phyloP scores from a whole-genome alignment of 2,113 vertebrate genomes.

The Microtus oregoni region DNA sequence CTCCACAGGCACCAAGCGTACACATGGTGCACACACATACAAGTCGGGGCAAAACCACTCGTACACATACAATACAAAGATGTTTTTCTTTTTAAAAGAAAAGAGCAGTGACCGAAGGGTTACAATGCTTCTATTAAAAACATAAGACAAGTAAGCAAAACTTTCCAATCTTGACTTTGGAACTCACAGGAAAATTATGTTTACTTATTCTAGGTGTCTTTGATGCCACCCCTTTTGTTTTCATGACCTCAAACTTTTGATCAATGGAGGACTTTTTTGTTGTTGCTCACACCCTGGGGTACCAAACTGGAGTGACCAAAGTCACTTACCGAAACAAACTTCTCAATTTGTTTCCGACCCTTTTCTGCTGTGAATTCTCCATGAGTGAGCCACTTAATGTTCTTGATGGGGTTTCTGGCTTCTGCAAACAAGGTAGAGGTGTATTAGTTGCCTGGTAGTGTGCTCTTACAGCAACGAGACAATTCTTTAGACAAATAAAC shows the following conservation, averaged over 20 bases:
- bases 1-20: too few relatives aligned
- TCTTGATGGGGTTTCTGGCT: constrained; percentile 19
- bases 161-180: constrained; percentile 27
- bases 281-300: neutral
- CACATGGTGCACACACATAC: neutral
- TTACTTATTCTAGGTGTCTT: constrained; percentile 2
- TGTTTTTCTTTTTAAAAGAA: neutral
- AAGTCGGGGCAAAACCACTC: neutral
- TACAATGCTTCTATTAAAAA: neutral
- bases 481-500: neutral
- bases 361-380: constrained; percentile 88
- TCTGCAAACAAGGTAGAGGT: constrained; percentile 72
- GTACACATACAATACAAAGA: neutral
- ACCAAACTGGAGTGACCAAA: neutral
- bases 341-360: constrained; percentile 87
- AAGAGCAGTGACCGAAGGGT: neutral
- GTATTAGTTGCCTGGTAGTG: neutral
- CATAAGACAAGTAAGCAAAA: neutral
- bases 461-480: neutral
- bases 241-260: constrained; percentile 1
- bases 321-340: constrained; percentile 87
- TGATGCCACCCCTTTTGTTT: constrained; percentile 21
- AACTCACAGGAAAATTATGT: neutral
- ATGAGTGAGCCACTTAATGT: constrained; percentile 84
- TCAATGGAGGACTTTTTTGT: neutral